phyloP scores from a whole-genome alignment of 2,888 invertebrate genomes.

The Meteorus cinctellus region DNA sequence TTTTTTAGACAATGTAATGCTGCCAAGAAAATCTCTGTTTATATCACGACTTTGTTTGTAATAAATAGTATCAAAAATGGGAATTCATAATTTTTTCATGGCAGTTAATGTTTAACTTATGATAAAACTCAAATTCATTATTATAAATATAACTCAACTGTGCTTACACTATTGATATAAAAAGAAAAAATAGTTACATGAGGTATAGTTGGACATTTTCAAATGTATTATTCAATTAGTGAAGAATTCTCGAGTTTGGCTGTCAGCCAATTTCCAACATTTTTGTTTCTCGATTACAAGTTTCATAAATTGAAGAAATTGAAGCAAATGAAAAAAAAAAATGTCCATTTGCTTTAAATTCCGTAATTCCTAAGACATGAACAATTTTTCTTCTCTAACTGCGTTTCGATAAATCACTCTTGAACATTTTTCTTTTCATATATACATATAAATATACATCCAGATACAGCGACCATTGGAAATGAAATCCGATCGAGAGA shows the following conservation, averaged over 20 bases:
- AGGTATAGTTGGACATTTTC: too few species aligned
- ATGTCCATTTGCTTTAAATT: not conserved
- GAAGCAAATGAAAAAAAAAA: not conserved
- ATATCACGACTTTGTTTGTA: too few species aligned
- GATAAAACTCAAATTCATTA: too few species aligned
- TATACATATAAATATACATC: not conserved
- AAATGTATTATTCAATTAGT: not conserved
- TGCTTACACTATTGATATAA: too few species aligned
- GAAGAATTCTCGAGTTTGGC: not conserved
- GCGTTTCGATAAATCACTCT: not conserved
- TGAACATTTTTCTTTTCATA: not conserved
- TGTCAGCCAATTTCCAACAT: not conserved
- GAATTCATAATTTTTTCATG: too few species aligned
- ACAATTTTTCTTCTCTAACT: not conserved
- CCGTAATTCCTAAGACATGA: not conserved
- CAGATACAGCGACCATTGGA: not conserved
- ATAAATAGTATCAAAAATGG: too few species aligned
- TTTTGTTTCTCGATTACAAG: not conserved
- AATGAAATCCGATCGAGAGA: constrained; percentile 18
- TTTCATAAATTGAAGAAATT: not conserved
- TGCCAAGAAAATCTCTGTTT: too few species aligned
- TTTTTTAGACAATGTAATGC: too few species aligned
- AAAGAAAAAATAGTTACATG: too few species aligned
- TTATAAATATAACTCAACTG: too few species aligned
- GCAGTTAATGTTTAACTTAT: too few species aligned